Conservation (phyloP, 2,113 vertebrate genomes). For the Athene cunicularia region DNA sequence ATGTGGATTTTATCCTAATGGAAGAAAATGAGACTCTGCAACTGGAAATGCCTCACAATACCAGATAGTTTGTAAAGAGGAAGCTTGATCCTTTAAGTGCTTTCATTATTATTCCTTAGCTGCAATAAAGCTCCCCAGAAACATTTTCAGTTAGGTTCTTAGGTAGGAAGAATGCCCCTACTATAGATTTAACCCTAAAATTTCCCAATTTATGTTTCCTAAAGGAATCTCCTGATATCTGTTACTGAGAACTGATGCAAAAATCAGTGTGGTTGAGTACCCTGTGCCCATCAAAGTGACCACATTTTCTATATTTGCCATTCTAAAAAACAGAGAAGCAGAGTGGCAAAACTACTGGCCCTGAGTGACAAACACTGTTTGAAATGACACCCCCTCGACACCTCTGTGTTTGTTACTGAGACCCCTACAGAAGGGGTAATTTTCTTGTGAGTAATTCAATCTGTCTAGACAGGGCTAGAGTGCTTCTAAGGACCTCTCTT, state of each 20-base stretch:
- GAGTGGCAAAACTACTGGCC: neutral
- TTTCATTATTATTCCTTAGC: neutral
- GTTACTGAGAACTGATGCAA: neutral
- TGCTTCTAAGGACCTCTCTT: neutral
- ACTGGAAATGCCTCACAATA: neutral
- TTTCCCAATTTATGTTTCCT: neutral
- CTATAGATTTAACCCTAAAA: neutral
- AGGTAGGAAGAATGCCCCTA: neutral
- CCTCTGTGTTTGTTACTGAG: neutral
- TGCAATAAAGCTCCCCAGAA: neutral
- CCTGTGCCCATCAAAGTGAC: neutral
- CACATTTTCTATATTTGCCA: neutral
- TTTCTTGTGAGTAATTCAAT: conserved; percentile 9
- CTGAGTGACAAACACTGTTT: neutral
- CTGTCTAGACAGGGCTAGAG: conserved; percentile 27
- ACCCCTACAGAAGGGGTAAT: neutral
- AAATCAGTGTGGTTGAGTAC: neutral
- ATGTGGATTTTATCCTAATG: neutral
- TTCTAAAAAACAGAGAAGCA: neutral
- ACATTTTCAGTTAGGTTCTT: neutral
- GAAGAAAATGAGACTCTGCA: neutral
- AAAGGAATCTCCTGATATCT: neutral
- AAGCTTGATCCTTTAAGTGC: neutral
- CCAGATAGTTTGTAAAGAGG: neutral
- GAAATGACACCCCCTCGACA: neutral